Conservation (phyloP, 2,888 invertebrate genomes). For the Kryphioiulus occultus region DNA sequence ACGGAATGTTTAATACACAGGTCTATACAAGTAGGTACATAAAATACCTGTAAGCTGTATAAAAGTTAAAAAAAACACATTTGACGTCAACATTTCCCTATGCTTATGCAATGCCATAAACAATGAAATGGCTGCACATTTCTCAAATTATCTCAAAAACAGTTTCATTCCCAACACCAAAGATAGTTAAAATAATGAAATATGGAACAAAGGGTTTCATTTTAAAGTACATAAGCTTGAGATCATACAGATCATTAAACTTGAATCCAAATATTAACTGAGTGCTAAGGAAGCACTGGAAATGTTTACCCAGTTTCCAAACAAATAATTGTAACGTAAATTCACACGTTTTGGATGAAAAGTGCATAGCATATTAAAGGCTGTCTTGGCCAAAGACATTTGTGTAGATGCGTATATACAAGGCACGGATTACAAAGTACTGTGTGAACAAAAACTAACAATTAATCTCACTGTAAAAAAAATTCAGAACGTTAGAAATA, state of each 20-base stretch:
- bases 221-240: too few species aligned
- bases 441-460: not conserved
- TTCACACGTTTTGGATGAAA: not conserved
- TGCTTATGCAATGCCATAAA: not conserved
- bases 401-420: not conserved
- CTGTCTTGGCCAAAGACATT: not conserved
- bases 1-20: slow-evolving; percentile 20
- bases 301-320: not conserved
- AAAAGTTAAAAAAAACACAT: not conserved
- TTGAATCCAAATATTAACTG: not conserved
- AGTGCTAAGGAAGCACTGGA: not conserved
- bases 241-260: not conserved
- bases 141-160: not conserved
- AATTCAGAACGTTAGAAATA: not conserved
- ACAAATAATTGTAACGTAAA: not conserved
- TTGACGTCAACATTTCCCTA: not conserved
- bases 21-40: not conserved
- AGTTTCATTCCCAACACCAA: not conserved
- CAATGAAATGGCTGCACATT: not conserved
- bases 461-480: not conserved
- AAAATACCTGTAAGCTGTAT: not conserved
- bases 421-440: not conserved
- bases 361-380: not conserved
- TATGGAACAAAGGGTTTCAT: not conserved
- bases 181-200: not conserved